These are phyloP conservation scores for Elaphurus davidianus DNA, from an alignment of 2,113 vertebrate species.

Conservation along the genomic window DNA sequence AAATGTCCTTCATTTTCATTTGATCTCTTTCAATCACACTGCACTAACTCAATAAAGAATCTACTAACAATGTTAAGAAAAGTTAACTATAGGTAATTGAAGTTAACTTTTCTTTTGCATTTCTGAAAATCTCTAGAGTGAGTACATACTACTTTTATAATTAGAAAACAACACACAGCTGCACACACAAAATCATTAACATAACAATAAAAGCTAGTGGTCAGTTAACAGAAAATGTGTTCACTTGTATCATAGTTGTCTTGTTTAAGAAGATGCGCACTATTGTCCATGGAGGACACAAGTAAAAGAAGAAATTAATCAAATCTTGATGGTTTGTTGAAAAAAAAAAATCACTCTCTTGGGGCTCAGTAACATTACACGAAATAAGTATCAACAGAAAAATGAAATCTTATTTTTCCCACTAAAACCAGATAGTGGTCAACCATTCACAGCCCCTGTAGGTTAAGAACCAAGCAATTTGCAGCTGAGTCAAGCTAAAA, in stretches of 20 bases:
- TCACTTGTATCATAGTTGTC: neutral
- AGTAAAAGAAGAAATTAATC: neutral
- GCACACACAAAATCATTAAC: neutral
- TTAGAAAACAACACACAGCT: neutral
- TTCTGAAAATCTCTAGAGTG: neutral
- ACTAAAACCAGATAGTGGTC: neutral
- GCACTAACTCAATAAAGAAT: neutral
- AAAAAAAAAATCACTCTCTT: neutral
- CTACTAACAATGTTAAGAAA: neutral
- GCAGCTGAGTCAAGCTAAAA: neutral
- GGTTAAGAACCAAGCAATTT: neutral
- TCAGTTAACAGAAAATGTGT: neutral
- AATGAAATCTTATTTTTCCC: neutral
- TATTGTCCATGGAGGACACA: neutral
- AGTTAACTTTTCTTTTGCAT: neutral
- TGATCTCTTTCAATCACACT: neutral
- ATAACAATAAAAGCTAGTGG: neutral
- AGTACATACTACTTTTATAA: neutral
- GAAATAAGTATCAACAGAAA: neutral
- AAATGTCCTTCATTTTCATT: neutral
- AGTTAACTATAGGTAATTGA: neutral
- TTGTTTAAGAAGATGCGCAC: neutral
- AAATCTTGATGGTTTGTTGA: neutral
- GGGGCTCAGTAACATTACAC: neutral
- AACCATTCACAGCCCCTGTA: neutral